Conservation (phyloP, 2,888 invertebrate species). For the Spisula subtruncata region DNA sequence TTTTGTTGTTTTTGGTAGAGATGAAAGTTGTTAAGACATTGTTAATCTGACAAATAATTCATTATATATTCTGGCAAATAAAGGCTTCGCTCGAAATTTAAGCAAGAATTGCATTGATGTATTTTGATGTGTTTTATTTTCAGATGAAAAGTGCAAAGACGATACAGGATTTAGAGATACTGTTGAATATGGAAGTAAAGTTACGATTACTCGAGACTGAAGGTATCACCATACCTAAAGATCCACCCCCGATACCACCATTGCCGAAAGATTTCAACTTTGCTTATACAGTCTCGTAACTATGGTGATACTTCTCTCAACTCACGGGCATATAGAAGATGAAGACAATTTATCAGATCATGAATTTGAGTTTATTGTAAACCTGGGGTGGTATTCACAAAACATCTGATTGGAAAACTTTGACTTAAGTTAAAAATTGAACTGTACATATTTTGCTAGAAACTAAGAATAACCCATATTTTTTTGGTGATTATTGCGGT, state of each 20-base stretch:
- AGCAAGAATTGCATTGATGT: neutral
- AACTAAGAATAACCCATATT: no score
- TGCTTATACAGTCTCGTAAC: constrained; percentile 75
- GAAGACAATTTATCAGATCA: no score
- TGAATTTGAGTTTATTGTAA: no score
- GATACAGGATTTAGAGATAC: constrained; percentile 95
- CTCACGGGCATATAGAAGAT: neutral
- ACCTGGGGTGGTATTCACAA: no score
- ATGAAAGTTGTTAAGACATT: constrained; percentile 97
- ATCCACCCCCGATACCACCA: constrained; percentile 96
- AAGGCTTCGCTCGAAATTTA: no score
- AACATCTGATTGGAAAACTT: no score
- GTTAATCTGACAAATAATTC: no score
- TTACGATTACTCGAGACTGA: constrained; percentile 97
- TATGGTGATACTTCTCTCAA: neutral
- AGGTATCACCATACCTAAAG: constrained; percentile 97
- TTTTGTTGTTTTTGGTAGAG: constrained; percentile 83
- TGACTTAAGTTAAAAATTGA: no score
- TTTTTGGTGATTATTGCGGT: no score
- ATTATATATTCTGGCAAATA: no score
- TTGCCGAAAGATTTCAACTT: constrained; percentile 95
- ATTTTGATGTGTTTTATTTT: neutral
- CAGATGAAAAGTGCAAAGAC: constrained; percentile 96
- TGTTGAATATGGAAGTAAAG: constrained; percentile 98
- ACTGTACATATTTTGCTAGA: no score